Percentiles rank a stretch among this genome's conserved stretches.
Conservation (phyloP, 2,113 vertebrate genomes). For the Oryzias curvinotus region DNA sequence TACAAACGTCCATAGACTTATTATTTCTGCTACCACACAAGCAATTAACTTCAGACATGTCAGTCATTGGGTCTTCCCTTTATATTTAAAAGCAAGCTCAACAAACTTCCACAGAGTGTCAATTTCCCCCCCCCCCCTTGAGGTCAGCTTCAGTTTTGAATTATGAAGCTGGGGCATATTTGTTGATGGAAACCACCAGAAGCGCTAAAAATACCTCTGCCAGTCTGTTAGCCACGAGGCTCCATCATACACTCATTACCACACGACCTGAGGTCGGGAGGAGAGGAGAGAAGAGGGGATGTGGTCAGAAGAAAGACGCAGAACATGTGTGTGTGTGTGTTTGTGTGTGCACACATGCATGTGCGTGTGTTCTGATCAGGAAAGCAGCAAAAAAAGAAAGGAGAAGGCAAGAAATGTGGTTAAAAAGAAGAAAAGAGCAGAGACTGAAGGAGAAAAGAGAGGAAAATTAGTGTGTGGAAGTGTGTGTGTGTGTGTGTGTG, state of each 20-base stretch:
- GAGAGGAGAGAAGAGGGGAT: conserved; percentile 73
- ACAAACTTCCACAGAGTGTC: conserved; percentile 59
- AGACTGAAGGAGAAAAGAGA: conserved; percentile 40
- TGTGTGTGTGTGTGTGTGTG: neutral
- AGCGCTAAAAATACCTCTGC: conserved; percentile 78
- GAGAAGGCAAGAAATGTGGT: conserved; percentile 59
- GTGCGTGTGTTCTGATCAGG: conserved; percentile 36
- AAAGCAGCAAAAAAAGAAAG: conserved; percentile 38
- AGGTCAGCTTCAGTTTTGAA: conserved; percentile 66
- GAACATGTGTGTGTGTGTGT: conserved; percentile 20
- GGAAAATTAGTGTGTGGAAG: conserved; percentile 7
- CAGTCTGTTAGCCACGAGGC: conserved; percentile 73
- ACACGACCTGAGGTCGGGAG: conserved; percentile 75
- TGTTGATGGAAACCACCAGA: conserved; percentile 76
- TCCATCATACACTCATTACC: conserved; percentile 77
- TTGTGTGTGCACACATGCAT: conserved; percentile 35
- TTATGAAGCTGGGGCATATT: conserved; percentile 72
- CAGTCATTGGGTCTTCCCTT: conserved; percentile 37
- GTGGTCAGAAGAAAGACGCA: conserved; percentile 60
- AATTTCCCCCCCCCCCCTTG: conserved; percentile 63
- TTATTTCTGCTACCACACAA: conserved; percentile 31
- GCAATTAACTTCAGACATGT: conserved; percentile 33
- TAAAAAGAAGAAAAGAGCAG: conserved; percentile 46
- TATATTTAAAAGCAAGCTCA: conserved; percentile 48
- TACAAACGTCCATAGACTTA: conserved; percentile 11